Conservation (phyloP, 2,113 vertebrate genomes). For the Myotis yumanensis region DNA sequence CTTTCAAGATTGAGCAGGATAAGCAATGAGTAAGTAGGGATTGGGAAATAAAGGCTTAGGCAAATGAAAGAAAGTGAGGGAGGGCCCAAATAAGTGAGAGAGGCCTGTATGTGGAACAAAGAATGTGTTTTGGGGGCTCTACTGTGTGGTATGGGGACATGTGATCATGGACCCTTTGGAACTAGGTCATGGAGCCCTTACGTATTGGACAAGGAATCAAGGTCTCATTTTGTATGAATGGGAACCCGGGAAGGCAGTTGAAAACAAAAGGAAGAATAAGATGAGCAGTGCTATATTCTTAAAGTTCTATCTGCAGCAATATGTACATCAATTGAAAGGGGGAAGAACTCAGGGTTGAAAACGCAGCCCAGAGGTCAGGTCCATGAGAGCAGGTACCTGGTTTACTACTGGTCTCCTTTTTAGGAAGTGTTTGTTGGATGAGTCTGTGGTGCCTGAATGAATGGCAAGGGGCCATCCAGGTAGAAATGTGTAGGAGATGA, state of each 20-base stretch:
- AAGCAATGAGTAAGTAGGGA: not conserved
- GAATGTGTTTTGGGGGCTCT: not conserved
- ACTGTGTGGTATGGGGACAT: no score
- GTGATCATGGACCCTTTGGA: not conserved
- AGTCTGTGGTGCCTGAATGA: not conserved
- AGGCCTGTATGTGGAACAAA: not conserved
- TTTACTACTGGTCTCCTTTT: not conserved
- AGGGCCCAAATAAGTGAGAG: not conserved
- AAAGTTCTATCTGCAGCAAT: not conserved
- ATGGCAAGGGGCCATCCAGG: not conserved
- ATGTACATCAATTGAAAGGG: not conserved
- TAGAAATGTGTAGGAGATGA: not conserved
- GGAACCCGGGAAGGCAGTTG: not conserved
- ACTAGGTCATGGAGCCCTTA: not conserved
- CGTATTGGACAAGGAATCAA: not conserved
- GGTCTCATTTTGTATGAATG: not conserved
- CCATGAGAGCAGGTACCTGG: not conserved
- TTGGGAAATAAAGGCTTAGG: not conserved
- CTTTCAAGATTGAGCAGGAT: not conserved
- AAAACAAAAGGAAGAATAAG: not conserved
- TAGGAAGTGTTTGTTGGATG: rapidly evolving
- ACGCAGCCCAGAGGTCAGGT: not conserved
- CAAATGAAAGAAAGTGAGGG: not conserved
- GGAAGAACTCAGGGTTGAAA: not conserved
- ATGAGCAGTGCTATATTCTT: not conserved